Evolutionary conservation across 2,113 vertebrate species (phyloP), one percentile per base, ranked within the genome.

Genomic region (Dicaeum eximium): DNA sequence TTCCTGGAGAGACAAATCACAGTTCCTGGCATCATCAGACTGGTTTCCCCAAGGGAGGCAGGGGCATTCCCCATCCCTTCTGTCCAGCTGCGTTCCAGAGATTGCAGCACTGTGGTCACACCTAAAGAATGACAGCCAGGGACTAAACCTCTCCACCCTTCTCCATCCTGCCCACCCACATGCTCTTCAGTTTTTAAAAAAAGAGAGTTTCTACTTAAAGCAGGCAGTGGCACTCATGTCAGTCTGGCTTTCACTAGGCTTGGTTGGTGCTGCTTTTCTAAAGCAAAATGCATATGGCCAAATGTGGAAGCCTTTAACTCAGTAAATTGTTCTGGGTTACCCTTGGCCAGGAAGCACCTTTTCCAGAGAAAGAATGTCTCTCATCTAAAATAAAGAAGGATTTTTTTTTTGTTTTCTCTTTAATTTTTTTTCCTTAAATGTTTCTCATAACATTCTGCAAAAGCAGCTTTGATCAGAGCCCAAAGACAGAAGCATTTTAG

Each of bases 1-100:
- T 96, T 96, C 88, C 71, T 95, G 73, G 45, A 40, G 70, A 80
- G 83, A 87, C 44, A 90, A 54, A 62, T 95, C 91, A 57, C 44
- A 80, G 79, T 79, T 94, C 87, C 69, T 80, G 88, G 61, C 80
- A 48, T 61, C 42, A 9, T 53, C 86, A 53, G 74, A 1, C n/a
- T 40, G 50, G 33, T 91, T 91, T 96, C 81, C 92, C 72, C 64
- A 51, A 8, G 38, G 69, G 70, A 65, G n/a, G 37, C 42, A 75
- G 64, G 57, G 86, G 2, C 80, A 91, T 85, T 80, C 51, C 78
- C 95, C 82, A 48, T 80, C 38, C 48, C 65, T n/a, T 90, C 70
- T 16, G 62, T 53, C 62, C 85, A 54, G 71, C 89, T 82, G 60
- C 21, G 3, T 88, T 88, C 90, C 96, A 62, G 40, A 74, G 80